Conservation (phyloP, 1,140 invertebrate species). For the Stratiolaelaps scimitus region DNA sequence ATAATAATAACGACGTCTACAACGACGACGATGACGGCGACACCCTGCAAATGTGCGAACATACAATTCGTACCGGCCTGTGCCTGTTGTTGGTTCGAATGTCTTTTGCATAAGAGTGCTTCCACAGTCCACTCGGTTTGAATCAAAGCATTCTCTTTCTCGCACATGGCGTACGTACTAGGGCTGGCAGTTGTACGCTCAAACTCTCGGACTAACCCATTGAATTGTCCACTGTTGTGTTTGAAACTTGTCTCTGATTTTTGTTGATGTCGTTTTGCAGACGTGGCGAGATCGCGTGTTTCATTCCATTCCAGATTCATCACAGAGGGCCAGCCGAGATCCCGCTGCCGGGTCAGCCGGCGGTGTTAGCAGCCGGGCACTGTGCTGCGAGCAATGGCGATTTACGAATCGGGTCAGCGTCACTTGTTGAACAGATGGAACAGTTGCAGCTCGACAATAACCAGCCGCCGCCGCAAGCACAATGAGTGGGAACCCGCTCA, state of each 20-base stretch:
- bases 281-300: conserved; percentile 27
- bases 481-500: neutral
- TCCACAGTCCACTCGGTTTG: too few relatives aligned
- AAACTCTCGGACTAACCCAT: too few relatives aligned
- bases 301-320: conserved; percentile 27
- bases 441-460: conserved; percentile 6
- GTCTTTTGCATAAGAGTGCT: too few relatives aligned
- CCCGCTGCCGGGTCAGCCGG: conserved; percentile 17
- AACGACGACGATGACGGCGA: too few relatives aligned
- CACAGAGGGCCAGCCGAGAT: conserved; percentile 7
- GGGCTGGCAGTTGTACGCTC: too few relatives aligned
- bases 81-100: too few relatives aligned
- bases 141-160: too few relatives aligned
- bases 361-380: neutral
- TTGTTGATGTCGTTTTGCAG: neutral
- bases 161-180: too few relatives aligned
- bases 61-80: too few relatives aligned
- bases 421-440: conserved; percentile 9
- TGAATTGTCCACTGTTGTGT: too few relatives aligned
- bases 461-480: neutral
- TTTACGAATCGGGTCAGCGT: neutral
- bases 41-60: too few relatives aligned
- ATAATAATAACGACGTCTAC: too few relatives aligned
- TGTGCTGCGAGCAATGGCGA: conserved; percentile 6
- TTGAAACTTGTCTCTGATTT: neutral